phyloP scores from a whole-genome alignment of 2,888 invertebrate species.

The Spialia ferax region DNA sequence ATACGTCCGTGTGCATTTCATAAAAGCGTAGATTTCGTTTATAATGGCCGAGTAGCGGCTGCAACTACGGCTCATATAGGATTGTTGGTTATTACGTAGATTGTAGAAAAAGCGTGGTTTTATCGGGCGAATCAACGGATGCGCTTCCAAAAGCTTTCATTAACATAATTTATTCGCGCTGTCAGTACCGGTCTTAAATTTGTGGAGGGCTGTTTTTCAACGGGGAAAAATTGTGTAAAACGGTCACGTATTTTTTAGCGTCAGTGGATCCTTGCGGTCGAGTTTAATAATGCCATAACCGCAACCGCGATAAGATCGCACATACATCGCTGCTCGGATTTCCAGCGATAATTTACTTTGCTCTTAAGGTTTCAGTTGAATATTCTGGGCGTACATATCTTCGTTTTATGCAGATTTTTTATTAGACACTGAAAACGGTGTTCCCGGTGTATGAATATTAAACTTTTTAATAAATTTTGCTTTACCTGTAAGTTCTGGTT shows the following conservation, averaged over 20 bases:
- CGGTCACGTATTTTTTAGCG: slow-evolving; percentile 83
- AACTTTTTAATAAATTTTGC: slow-evolving; percentile 18
- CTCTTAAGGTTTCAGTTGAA: slow-evolving; percentile 62
- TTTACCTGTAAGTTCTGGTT: not conserved
- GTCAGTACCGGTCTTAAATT: slow-evolving; percentile 83
- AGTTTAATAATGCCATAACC: slow-evolving; percentile 84
- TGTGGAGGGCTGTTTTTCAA: slow-evolving; percentile 79
- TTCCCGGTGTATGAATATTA: slow-evolving; percentile 28
- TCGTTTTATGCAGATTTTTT: slow-evolving; percentile 36
- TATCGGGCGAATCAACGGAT: slow-evolving; percentile 77
- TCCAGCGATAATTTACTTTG: slow-evolving; percentile 76
- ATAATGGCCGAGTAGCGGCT: slow-evolving; percentile 17
- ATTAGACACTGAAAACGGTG: slow-evolving; percentile 29
- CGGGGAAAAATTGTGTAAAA: slow-evolving; percentile 74
- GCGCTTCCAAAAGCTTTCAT: slow-evolving; percentile 81
- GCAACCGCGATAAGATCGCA: slow-evolving; percentile 69
- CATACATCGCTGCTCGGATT: slow-evolving; percentile 69
- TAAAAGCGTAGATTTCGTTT: slow-evolving; percentile 34
- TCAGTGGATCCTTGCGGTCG: slow-evolving; percentile 63
- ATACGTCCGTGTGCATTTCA: slow-evolving; percentile 28
- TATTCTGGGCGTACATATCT: slow-evolving; percentile 28
- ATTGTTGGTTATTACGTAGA: slow-evolving; percentile 73
- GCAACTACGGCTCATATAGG: slow-evolving; percentile 12
- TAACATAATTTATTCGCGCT: slow-evolving; percentile 84
- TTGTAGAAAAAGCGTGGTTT: slow-evolving; percentile 66